A percentile compares a stretch with the other conserved stretches of the same genome.
Conservation (phyloP, 2,888 invertebrate species). For the Epinotia demarniana region DNA sequence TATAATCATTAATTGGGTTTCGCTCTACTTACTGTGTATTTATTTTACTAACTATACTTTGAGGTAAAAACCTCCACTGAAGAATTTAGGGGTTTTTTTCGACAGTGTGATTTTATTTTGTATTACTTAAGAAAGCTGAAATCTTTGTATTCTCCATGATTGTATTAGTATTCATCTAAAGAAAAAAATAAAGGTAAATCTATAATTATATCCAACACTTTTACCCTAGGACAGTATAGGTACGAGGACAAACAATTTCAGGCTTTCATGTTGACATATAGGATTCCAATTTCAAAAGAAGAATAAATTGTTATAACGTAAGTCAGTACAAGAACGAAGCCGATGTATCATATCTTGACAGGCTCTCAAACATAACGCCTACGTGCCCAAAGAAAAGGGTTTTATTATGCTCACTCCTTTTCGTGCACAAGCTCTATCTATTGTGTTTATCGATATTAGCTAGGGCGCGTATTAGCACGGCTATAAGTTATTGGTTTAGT, state of each 20-base stretch:
- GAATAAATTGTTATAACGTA: neutral
- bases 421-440: neutral
- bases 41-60: neutral
- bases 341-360: slow-evolving; percentile 21
- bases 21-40: neutral
- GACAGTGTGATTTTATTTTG: no score
- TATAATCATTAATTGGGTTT: neutral
- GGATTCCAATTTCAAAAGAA: neutral
- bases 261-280: neutral
- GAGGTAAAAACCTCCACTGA: no score
- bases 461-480: no score
- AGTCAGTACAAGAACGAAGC: neutral
- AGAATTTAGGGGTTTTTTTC: no score
- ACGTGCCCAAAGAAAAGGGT: neutral
- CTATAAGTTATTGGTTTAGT: no score
- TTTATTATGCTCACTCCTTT: slow-evolving; percentile 7
- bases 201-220: no score
- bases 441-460: no score
- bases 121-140: no score
- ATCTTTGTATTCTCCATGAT: no score
- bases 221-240: no score
- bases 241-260: neutral
- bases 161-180: no score
- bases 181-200: no score
- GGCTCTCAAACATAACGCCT: slow-evolving; percentile 7